These are phyloP conservation scores for Macrotis lagotis DNA, from an alignment of 2,113 vertebrate species.

Conservation along the genomic window DNA sequence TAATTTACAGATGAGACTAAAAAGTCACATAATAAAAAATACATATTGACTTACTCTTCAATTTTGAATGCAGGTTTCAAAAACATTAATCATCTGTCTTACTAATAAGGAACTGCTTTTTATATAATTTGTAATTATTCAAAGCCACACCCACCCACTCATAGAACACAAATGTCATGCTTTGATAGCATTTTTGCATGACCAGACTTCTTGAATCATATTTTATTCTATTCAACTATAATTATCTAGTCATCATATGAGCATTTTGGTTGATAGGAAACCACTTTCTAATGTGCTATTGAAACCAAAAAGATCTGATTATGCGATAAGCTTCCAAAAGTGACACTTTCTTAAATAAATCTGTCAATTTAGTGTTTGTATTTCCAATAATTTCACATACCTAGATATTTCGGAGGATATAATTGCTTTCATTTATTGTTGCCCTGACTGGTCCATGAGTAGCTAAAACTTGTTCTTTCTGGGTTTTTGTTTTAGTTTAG, in stretches of 20 bases:
- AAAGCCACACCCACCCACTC: background rate
- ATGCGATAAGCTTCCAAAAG: background rate
- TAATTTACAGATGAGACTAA: constrained; percentile 40
- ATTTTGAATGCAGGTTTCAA: constrained; percentile 19
- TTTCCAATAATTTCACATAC: background rate
- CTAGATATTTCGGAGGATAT: background rate
- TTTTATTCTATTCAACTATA: background rate
- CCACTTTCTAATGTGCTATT: background rate
- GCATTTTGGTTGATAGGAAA: background rate
- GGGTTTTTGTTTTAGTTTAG: too few species aligned
- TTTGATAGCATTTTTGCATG: background rate
- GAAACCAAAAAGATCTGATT: background rate
- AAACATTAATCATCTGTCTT: background rate
- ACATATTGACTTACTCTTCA: constrained; percentile 21
- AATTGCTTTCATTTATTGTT: background rate
- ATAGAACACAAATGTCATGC: background rate
- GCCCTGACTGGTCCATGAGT: background rate
- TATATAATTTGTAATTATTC: constrained; percentile 14
- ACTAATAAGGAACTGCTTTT: background rate
- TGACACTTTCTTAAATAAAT: background rate
- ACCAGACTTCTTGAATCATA: background rate
- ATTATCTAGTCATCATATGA: background rate
- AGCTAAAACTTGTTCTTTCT: background rate
- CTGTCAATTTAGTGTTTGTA: background rate
- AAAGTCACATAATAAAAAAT: constrained; percentile 24